Evolutionary conservation across 2,888 invertebrate species (phyloP), one percentile per base, ranked within the genome.

Genomic region (Prosopocoilus inquinatus): DNA sequence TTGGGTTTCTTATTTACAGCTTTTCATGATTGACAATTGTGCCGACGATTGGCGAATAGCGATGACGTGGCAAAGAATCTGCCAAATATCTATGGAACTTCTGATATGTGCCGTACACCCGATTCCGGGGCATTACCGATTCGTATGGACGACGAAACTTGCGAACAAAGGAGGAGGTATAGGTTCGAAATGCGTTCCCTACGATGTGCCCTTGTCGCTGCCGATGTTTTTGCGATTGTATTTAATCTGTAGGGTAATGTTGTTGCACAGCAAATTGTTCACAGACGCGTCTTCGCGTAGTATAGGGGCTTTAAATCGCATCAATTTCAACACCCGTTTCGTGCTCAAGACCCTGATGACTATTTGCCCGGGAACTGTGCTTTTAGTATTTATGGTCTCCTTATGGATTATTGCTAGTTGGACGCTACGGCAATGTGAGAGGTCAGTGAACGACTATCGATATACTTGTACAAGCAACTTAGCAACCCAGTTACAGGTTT

Each of bases 31-130:
- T 82, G 98, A 99, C 86, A 99, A 99, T 85, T 97, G 97, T 82
- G 96, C 98, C 66, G 99, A 99, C 79, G 99, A 99, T 83, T 99
- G 99, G 99, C 87, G 98, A 76, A 99, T 99, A 81, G 98, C 98
- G 72, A 96, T 99, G 91, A 98, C 97, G 68, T 95, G 94, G 90
- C 95, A 96, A 80, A 86, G 98, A 79, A 91, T 96, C 79, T 86
- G 89, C 71, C 94, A 94, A 81, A 95, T 97, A 75, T 83, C 87
- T 58, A 83, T 95, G 73, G 98, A 99, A 81, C 84, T 99, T 70
- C 81, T 89, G 68, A 94, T 98, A 75, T 99, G 99, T 81, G 95
- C 96, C 71, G 89, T 99, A 70, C 99, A 99, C 81, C 98, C 98
- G 55, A 91, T 98, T 70, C 98, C 98, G 50, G 96, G 97, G 67